Conservation (phyloP, 2,797 vertebrate genomes). For the Tympanoctomys barrerae region DNA sequence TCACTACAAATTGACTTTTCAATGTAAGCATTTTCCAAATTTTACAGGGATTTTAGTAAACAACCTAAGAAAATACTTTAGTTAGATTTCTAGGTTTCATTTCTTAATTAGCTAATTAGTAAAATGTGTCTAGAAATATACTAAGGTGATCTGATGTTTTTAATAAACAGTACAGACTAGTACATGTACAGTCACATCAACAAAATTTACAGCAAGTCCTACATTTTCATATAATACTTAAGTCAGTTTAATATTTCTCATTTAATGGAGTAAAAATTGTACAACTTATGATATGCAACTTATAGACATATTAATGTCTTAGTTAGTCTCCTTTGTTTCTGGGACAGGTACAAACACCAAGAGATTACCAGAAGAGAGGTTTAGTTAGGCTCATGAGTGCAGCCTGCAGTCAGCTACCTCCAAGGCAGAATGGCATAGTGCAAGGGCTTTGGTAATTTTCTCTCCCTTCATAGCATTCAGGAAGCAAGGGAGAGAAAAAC, state of each 20-base stretch:
- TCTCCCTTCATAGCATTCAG: neutral
- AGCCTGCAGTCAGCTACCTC: neutral
- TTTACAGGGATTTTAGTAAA: neutral
- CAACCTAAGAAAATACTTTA: neutral
- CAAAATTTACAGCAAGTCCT: neutral
- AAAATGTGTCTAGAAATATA: neutral
- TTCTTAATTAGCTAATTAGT: neutral
- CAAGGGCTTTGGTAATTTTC: neutral
- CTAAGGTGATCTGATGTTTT: neutral
- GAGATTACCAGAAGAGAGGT: neutral
- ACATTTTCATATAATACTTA: neutral
- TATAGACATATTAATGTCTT: neutral
- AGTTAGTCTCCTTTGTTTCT: neutral
- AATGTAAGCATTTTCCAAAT: neutral
- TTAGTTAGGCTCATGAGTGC: neutral
- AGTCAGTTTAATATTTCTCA: neutral
- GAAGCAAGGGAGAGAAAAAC: neutral
- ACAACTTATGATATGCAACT: neutral
- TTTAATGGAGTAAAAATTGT: neutral
- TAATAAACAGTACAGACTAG: neutral
- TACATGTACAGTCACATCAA: neutral
- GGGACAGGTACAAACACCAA: neutral
- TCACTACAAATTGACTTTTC: neutral
- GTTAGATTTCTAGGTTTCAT: constrained; percentile 13
- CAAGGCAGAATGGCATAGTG: neutral